phyloP scores from a whole-genome alignment of 2,113 vertebrate species.

The Chaetorhynchus papuensis region DNA sequence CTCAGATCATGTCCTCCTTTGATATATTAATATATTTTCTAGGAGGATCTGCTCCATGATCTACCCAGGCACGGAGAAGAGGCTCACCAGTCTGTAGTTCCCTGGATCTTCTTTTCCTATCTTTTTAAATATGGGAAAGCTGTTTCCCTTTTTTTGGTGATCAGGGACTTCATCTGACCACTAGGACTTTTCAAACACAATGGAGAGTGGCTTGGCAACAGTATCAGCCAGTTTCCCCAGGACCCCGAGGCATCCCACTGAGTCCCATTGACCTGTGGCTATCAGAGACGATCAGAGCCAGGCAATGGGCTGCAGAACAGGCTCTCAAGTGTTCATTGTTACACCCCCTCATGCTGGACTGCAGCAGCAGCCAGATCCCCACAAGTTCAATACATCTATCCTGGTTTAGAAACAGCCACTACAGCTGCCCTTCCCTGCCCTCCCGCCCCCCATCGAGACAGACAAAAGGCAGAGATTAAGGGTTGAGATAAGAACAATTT shows the following conservation, averaged over 20 bases:
- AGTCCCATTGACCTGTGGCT: not conserved
- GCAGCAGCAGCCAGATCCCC: not conserved
- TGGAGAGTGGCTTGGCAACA: not conserved
- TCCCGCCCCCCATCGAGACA: rapidly evolving
- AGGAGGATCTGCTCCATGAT: not conserved
- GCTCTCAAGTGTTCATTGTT: not conserved
- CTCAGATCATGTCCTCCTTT: not conserved
- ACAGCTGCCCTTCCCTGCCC: not conserved
- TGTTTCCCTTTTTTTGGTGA: not conserved
- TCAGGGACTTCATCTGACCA: not conserved
- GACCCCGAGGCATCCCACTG: too few relatives aligned
- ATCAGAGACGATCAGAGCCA: not conserved
- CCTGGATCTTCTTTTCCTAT: not conserved
- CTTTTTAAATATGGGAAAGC: not conserved
- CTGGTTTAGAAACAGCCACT: not conserved
- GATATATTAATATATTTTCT: not conserved
- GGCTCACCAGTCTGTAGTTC: not conserved
- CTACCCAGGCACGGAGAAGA: not conserved
- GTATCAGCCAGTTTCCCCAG: not conserved
- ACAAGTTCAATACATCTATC: not conserved
- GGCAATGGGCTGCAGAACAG: not conserved
- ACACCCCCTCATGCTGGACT: not conserved
- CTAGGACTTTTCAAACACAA: not conserved
- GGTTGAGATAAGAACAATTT: not conserved
- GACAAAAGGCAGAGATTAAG: not conserved